Evolutionary conservation across 2,888 invertebrate genomes (phyloP).

Genomic region (Lumbricus terrestris): DNA sequence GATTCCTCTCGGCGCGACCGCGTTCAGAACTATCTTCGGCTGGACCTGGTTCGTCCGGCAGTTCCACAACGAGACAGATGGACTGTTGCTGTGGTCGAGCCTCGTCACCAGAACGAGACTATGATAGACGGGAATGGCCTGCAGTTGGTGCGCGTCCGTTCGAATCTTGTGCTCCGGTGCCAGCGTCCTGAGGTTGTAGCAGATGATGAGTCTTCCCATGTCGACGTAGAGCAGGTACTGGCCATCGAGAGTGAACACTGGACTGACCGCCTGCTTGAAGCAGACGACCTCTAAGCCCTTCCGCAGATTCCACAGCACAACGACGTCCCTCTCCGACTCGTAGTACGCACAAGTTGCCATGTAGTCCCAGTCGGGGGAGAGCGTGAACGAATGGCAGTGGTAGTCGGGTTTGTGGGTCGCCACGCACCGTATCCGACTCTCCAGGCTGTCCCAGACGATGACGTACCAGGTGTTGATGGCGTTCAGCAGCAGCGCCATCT

Average conservation of each 20-base stretch:
- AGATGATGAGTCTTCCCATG: conserved; percentile 21
- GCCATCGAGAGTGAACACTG: conserved; percentile 37
- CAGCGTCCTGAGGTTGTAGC: conserved; percentile 29
- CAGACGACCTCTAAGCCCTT: conserved; percentile 23
- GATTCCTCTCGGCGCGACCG: conserved; percentile 29
- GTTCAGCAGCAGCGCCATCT: conserved; percentile 37
- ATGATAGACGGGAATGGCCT: conserved; percentile 26
- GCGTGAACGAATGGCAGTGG: conserved; percentile 30
- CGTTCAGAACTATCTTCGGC: neutral
- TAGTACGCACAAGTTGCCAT: conserved; percentile 28
- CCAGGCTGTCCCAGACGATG: conserved; percentile 25
- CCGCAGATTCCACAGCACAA: conserved; percentile 5
- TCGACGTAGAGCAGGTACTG: conserved; percentile 33
- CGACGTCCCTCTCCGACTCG: neutral
- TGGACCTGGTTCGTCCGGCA: conserved; percentile 11
- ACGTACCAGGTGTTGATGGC: conserved; percentile 32
- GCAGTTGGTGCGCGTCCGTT: conserved; percentile 21
- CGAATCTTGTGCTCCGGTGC: conserved; percentile 11
- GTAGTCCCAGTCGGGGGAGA: conserved; percentile 32
- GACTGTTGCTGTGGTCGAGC: neutral
- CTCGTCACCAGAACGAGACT: conserved; percentile 31
- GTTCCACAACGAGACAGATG: conserved; percentile 27
- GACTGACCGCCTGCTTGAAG: conserved; percentile 29
- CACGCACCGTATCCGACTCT: conserved; percentile 15
- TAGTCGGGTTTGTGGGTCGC: conserved; percentile 27